Conservation (phyloP, 1,140 invertebrate species). For the Eufriesea mexicana region DNA sequence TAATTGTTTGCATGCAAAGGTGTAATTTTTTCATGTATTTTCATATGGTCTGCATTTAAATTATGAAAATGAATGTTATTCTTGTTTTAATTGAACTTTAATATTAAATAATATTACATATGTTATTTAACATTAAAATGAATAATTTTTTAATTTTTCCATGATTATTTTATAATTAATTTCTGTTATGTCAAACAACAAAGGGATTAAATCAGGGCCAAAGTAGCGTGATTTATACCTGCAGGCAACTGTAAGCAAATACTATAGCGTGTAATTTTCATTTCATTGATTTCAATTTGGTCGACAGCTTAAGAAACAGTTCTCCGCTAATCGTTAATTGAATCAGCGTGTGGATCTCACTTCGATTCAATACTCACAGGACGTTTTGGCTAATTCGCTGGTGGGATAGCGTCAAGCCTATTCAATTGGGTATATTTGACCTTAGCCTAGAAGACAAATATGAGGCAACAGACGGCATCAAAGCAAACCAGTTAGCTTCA, state of each 20-base stretch:
- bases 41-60: too few relatives aligned
- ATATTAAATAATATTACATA: too few relatives aligned
- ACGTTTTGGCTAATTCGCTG: conserved; percentile 5
- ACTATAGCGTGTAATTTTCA: not conserved
- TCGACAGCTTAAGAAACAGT: not conserved
- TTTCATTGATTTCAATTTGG: not conserved
- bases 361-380: not conserved
- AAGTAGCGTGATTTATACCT: not conserved
- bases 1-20: too few relatives aligned
- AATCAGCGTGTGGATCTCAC: conserved; percentile 5
- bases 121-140: too few relatives aligned
- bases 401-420: conserved; percentile 18
- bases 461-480: conserved; percentile 6
- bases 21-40: too few relatives aligned
- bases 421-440: conserved; percentile 19
- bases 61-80: too few relatives aligned
- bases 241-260: not conserved
- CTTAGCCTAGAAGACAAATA: conserved; percentile 19
- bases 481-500: not conserved
- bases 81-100: too few relatives aligned
- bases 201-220: too few relatives aligned
- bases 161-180: too few relatives aligned
- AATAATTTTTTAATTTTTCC: too few relatives aligned
- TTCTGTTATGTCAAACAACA: too few relatives aligned
- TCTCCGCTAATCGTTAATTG: conserved; percentile 13